Evolutionary conservation across 2,888 invertebrate species (phyloP).

Genomic region (Drosophila algonquin): DNA sequence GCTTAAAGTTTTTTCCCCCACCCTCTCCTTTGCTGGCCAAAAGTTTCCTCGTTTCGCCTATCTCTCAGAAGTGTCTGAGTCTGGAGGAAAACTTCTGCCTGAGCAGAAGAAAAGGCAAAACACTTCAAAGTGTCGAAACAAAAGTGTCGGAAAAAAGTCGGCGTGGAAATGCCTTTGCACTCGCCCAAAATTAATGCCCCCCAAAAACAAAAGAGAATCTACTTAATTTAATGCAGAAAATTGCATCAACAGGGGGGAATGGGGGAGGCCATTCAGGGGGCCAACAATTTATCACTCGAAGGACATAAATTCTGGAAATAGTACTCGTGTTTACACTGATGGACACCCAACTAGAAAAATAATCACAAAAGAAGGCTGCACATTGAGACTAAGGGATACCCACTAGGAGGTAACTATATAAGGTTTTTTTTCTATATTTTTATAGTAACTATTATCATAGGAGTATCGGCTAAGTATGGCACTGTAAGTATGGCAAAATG

Average conservation of each 20-base stretch:
- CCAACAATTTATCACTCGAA: slow-evolving; percentile 64
- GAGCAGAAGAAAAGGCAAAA: slow-evolving; percentile 44
- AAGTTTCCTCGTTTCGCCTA: slow-evolving; percentile 48
- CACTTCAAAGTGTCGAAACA: slow-evolving; percentile 78
- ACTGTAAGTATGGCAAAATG: too few relatives aligned
- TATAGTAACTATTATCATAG: too few relatives aligned
- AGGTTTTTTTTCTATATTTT: too few relatives aligned
- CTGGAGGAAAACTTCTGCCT: slow-evolving; percentile 9
- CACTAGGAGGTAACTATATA: neutral
- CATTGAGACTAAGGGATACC: neutral
- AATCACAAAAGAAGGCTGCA: neutral
- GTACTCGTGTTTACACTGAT: slow-evolving; percentile 38
- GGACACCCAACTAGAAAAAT: slow-evolving; percentile 51
- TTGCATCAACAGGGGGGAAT: slow-evolving; percentile 46
- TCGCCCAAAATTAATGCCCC: slow-evolving; percentile 56
- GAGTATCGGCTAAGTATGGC: too few relatives aligned
- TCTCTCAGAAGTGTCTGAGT: slow-evolving; percentile 48
- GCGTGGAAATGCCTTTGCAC: slow-evolving; percentile 52
- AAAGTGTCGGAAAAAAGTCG: slow-evolving; percentile 75
- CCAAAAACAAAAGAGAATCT: slow-evolving; percentile 36
- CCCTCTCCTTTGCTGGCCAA: slow-evolving; percentile 33
- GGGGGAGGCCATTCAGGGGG: slow-evolving; percentile 39
- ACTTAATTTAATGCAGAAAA: slow-evolving; percentile 71
- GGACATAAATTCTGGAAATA: slow-evolving; percentile 65
- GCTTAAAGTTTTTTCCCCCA: slow-evolving; percentile 57